A percentile compares a stretch with the other conserved stretches of the same genome.
Evolutionary conservation across 2,888 invertebrate genomes (phyloP).

Genomic region (Laspeyria flexula): DNA sequence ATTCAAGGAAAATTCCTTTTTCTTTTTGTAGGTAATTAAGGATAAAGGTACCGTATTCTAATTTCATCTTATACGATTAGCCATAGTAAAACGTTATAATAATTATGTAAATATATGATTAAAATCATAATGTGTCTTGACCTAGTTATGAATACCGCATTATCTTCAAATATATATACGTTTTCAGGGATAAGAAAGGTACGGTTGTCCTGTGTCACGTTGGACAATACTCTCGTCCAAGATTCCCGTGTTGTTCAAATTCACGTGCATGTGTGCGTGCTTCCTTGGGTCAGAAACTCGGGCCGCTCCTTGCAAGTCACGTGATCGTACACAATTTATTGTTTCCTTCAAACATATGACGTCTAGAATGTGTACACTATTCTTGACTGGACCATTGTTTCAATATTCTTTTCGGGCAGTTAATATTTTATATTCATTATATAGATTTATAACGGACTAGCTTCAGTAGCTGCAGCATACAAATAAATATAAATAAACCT

Average conservation of each 20-base stretch:
- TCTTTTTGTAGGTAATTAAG: not conserved
- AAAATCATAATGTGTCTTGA: too few relatives aligned
- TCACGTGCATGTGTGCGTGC: slow-evolving; percentile 2
- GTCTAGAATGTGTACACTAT: not conserved
- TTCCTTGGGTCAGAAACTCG: not conserved
- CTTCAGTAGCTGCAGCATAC: too few relatives aligned
- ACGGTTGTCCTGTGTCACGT: slow-evolving; percentile 13
- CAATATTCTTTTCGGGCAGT: not conserved
- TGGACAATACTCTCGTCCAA: slow-evolving; percentile 14
- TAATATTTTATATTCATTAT: not conserved
- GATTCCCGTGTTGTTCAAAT: not conserved
- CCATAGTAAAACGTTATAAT: too few relatives aligned
- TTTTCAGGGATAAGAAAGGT: slow-evolving; percentile 2
- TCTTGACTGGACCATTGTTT: not conserved
- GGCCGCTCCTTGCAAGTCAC: slow-evolving; percentile 5
- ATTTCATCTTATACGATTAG: slow-evolving; percentile 1
- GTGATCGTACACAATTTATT: slow-evolving; percentile 19
- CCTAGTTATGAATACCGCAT: too few relatives aligned
- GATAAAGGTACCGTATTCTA: not conserved
- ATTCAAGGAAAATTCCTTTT: slow-evolving; percentile 20
- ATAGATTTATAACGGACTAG: too few relatives aligned
- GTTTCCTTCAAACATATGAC: not conserved
- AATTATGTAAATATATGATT: too few relatives aligned
- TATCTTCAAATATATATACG: not conserved
- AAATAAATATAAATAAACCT: too few relatives aligned